Base-by-base conservation (phyloP, 2,888 invertebrate genomes). In the Eumacrocentrus americanus region DNA sequence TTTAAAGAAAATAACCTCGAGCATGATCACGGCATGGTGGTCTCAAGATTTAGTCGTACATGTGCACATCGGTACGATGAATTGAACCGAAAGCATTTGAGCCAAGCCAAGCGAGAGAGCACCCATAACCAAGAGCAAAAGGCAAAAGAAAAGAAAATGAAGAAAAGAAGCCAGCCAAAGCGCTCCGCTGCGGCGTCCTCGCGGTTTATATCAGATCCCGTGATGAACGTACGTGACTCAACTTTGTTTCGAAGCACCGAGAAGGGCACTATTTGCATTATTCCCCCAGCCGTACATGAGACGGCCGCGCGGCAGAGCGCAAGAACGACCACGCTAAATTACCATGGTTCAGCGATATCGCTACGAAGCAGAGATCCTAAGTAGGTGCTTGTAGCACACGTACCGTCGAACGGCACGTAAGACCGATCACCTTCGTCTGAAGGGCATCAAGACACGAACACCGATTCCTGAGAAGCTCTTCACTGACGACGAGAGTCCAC, bases 321-420 rank as follows among this genome's bases (percentile, higher is more conserved):
- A 61, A 44, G 48, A 61, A 58, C 58, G 44, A 60, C 55, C 60
- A 60, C 48, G 62, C 58, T 62, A 62, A 60, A 62, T 64, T 64
- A 64, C 61, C 61, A 61, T 64, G 64, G 56, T 63, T 61, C 58
- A 63, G 53, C 61, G 63, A 54, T 63, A 65, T 59, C 62, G 62
- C 61, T 53, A 57, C 51, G 29, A 42, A 52, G 52, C 51, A 60
- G 62, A 61, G 61, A 60, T 61, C 50, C 63, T 63, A 60, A 54
- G 56, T 63, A 63, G 58, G 57, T 58, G 58, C 59, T 65, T 61
- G 59, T 57, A 56, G 51, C 52, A 52, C 54, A 61, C 50, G 55
- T 42, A 57, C 34, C 35, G 25, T 40, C 51, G 11, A 54, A 61
- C 29, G 12, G 48, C 58, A 61, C 52, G 60, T 61, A 60, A 44